These are phyloP conservation scores for Tetramorium simillimum DNA, from an alignment of 1,140 invertebrate genomes.

Conservation along the genomic window DNA sequence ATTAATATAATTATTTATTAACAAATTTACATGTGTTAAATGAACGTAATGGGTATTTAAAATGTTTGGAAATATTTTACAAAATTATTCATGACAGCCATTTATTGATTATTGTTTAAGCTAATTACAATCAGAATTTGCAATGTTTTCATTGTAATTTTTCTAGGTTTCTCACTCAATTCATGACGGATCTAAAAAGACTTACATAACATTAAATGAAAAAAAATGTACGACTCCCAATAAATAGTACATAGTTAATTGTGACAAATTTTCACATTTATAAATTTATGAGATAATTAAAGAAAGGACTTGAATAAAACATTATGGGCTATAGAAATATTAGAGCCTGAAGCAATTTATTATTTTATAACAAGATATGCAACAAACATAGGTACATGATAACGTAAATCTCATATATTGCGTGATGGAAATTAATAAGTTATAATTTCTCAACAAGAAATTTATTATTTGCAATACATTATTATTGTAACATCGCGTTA, in stretches of 20 bases:
- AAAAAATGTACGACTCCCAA: background rate
- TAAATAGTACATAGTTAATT: background rate
- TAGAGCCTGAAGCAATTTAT: constrained; percentile 44
- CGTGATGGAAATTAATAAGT: constrained; percentile 5
- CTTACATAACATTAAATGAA: background rate
- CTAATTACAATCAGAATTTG: constrained; percentile 50
- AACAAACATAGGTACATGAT: constrained; percentile 37
- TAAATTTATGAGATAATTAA: constrained; percentile 18
- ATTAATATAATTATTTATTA: background rate
- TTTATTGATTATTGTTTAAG: constrained; percentile 30
- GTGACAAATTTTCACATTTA: constrained; percentile 16
- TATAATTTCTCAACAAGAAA: constrained; percentile 13
- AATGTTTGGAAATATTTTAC: constrained; percentile 26
- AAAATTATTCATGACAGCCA: constrained; percentile 47
- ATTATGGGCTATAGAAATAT: constrained; percentile 42
- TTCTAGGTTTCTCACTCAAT: constrained; percentile 21
- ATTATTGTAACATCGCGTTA: background rate
- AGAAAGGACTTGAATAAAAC: constrained; percentile 42
- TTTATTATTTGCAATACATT: constrained; percentile 5
- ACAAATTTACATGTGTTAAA: background rate
- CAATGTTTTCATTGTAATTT: background rate
- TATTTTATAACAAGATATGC: constrained; percentile 71
- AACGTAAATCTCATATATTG: constrained; percentile 29
- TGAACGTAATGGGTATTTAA: background rate
- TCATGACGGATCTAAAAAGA: background rate